Base-by-base conservation (phyloP, 2,797 vertebrate genomes). In the Amblyopsis hoosieri region DNA sequence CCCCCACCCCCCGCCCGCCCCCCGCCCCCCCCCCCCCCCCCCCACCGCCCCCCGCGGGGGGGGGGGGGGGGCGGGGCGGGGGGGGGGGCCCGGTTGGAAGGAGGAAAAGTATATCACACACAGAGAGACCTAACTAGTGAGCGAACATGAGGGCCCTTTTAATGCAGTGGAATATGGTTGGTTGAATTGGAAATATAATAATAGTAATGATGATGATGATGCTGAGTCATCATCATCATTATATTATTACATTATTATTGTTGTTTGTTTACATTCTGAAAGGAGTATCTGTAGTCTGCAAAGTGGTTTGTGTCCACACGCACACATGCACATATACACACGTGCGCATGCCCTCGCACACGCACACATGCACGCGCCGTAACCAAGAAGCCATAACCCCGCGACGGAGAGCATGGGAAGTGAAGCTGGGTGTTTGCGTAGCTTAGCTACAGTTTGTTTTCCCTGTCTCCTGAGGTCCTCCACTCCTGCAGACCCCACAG, bases 341-440 rank as follows among this genome's bases (percentile, higher is more conserved):
- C 15, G 1, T 1, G 13, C 6, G 2, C 19, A n/a, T 23, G 19
- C 19, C 19, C 19, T 23, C 19, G 19, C 19, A 23, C 19, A 23
- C 23, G 3, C 23, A 29, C 12, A 31, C 54, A 55, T 7, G 2
- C 53, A 13, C 13, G 3, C 54, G 10, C 3, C 23, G 23, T 29
- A 29, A 29, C 23, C 23, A 29, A 29, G 23, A 29, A 29, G 29
- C 51, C 11, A 3, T 75, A 69, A 87, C 75, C 74, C 66, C 1
- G 0, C 6, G 69, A 59, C 70, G 47, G 58, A 53, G 85, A 67
- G 63, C 83, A 74, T 82, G 85, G 75, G 84, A 86, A 78, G 60
- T 54, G 23, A 8, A 8, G 14, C n/a, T 4, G 23, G 15, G 19
- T 14, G 54, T 33, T 13, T 51, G 17, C 48, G 14, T 55, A 49